Evolutionary conservation across 1,140 invertebrate genomes (phyloP).

Genomic region (Bombus impatiens): DNA sequence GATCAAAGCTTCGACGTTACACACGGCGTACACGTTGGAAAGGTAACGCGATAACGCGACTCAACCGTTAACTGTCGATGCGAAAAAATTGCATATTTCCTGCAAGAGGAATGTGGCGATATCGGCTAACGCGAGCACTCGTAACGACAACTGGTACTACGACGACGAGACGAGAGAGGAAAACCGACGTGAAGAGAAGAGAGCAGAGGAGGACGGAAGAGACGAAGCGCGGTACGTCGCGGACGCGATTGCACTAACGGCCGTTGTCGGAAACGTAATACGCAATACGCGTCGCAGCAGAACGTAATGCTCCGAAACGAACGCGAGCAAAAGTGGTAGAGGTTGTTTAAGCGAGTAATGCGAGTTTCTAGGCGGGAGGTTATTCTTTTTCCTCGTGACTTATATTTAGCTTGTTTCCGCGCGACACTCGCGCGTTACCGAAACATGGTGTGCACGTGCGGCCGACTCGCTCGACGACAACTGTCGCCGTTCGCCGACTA

Average conservation of each 20-base stretch:
- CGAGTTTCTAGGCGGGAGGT: constrained; percentile 66
- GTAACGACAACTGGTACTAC: neutral
- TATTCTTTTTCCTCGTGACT: constrained; percentile 65
- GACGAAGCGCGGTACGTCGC: neutral
- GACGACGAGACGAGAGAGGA: neutral
- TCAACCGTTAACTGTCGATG: rapidly evolving
- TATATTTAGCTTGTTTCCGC: constrained; percentile 68
- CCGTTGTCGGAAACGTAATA: constrained; percentile 13
- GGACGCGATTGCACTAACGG: neutral
- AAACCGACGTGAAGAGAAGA: neutral
- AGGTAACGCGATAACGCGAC: too few relatives aligned
- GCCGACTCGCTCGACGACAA: neutral
- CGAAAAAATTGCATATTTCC: too few relatives aligned
- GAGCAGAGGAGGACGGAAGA: neutral
- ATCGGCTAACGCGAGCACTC: neutral
- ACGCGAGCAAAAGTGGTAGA: constrained; percentile 22
- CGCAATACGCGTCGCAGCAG: neutral
- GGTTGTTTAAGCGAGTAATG: constrained; percentile 40
- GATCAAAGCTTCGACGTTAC: too few relatives aligned
- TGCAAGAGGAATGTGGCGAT: neutral
- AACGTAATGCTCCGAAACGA: constrained; percentile 42
- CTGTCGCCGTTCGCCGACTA: neutral
- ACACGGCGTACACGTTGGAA: too few relatives aligned
- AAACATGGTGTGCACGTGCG: constrained; percentile 50
- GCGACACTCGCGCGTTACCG: constrained; percentile 37